A percentile compares a stretch with the other conserved stretches of the same genome.
phyloP scores from a whole-genome alignment of 1,140 invertebrate species.

The Yoshiicerus persimilis region DNA sequence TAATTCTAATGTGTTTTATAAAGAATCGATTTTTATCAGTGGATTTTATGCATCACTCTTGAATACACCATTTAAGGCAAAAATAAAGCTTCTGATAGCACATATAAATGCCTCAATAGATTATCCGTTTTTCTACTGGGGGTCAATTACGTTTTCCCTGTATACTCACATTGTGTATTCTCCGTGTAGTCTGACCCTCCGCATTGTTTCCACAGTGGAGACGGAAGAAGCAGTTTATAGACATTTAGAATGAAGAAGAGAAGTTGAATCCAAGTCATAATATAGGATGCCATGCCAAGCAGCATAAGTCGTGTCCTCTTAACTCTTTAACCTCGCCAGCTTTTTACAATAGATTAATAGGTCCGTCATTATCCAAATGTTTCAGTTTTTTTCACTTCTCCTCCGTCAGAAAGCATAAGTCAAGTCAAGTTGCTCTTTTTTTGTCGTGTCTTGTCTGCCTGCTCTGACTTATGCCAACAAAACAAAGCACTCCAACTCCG shows the following conservation, averaged over 20 bases:
- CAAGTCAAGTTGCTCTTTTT: constrained; percentile 4
- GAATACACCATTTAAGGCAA: background rate
- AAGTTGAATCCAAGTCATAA: background rate
- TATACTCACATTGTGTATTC: background rate
- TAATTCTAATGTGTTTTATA: background rate
- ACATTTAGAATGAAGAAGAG: background rate
- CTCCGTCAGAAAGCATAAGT: background rate
- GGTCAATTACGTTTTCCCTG: background rate
- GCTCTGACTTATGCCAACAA: background rate
- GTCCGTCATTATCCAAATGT: constrained; percentile 12
- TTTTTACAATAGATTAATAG: constrained; percentile 21
- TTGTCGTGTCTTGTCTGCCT: background rate
- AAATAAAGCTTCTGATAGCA: background rate
- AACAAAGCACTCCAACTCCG: background rate
- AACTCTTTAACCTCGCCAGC: constrained; percentile 10
- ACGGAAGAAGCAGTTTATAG: background rate
- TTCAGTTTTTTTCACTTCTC: background rate
- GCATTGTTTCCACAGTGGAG: background rate
- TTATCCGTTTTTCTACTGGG: too few relatives aligned
- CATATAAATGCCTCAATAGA: background rate
- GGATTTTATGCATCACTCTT: background rate
- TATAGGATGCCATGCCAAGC: background rate
- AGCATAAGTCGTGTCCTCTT: constrained; percentile 3
- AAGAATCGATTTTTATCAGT: background rate
- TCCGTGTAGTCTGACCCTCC: background rate